These are phyloP conservation scores for Tenthredo scrophulariae DNA, from an alignment of 2,888 invertebrate species.

Conservation along the genomic window DNA sequence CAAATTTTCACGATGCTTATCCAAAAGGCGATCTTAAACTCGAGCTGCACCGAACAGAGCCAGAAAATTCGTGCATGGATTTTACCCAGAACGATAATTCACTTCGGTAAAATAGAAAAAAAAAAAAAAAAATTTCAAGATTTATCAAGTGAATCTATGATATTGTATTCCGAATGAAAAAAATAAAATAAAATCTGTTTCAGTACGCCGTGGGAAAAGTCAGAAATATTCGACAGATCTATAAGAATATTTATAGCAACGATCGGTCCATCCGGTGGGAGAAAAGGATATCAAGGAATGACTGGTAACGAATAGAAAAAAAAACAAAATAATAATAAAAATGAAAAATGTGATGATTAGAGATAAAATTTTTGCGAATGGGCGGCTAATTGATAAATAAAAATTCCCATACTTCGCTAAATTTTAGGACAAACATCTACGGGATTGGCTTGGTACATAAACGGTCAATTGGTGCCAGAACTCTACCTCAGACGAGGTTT, in stretches of 20 bases:
- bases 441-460: conserved; percentile 94
- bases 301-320: conserved; percentile 79
- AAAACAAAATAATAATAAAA: too few species aligned
- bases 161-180: conserved; percentile 72
- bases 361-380: not conserved
- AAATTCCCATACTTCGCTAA: not conserved
- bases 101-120: conserved; percentile 64
- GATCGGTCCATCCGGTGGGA: conserved; percentile 91
- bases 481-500: conserved; percentile 92
- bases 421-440: conserved; percentile 83
- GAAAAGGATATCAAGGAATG: conserved; percentile 87
- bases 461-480: conserved; percentile 93
- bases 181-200: conserved; percentile 78
- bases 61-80: conserved; percentile 86
- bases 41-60: conserved; percentile 84
- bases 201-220: conserved; percentile 79
- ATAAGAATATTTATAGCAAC: conserved; percentile 90
- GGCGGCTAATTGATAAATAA: conserved; percentile 39
- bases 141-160: conserved; percentile 4
- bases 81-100: conserved; percentile 81
- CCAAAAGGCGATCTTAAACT: conserved; percentile 86
- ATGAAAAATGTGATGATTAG: not conserved
- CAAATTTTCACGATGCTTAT: conserved; percentile 90
- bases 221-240: conserved; percentile 80
- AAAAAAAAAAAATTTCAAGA: conserved; percentile 67